Evolutionary conservation across 1,140 invertebrate species (phyloP).

Genomic region (Aphidius ervi): DNA sequence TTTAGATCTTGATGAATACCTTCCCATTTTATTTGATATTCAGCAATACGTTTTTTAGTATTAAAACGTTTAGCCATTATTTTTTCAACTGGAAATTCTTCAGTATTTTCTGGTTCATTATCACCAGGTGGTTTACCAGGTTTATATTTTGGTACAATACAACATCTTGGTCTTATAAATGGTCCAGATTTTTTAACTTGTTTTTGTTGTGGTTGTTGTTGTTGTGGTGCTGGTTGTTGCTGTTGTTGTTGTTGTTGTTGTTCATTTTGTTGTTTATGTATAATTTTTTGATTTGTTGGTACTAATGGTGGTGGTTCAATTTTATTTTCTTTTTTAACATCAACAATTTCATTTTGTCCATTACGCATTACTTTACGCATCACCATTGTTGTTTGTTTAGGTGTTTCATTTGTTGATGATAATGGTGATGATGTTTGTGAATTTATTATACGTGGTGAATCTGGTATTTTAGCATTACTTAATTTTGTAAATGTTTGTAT

Average conservation of each 20-base stretch:
- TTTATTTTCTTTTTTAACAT: constrained; percentile 35
- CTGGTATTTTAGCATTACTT: constrained; percentile 51
- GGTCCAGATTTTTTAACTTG: too few relatives aligned
- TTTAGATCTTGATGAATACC: constrained; percentile 69
- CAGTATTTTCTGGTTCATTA: constrained; percentile 50
- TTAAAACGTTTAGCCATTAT: constrained; percentile 78
- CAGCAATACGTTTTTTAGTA: constrained; percentile 68
- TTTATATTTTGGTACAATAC: constrained; percentile 27
- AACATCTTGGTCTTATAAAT: constrained; percentile 33
- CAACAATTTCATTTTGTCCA: constrained; percentile 45
- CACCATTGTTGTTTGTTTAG: constrained; percentile 30
- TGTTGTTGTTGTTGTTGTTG: constrained; percentile 9
- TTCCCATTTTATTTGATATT: constrained; percentile 81
- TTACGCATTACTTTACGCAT: constrained; percentile 49
- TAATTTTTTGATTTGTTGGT: constrained; percentile 15
- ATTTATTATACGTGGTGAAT: constrained; percentile 31
- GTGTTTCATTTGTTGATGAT: too few relatives aligned
- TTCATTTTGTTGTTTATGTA: background rate
- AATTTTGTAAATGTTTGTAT: constrained; percentile 65
- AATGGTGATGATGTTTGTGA: too few relatives aligned
- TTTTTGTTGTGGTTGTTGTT: background rate
- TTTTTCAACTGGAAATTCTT: constrained; percentile 70
- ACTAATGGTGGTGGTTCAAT: constrained; percentile 22
- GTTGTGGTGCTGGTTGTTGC: constrained; percentile 9
- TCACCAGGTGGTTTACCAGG: constrained; percentile 36